Base-by-base conservation (phyloP, 2,113 vertebrate species). In the Stercorarius parasiticus region DNA sequence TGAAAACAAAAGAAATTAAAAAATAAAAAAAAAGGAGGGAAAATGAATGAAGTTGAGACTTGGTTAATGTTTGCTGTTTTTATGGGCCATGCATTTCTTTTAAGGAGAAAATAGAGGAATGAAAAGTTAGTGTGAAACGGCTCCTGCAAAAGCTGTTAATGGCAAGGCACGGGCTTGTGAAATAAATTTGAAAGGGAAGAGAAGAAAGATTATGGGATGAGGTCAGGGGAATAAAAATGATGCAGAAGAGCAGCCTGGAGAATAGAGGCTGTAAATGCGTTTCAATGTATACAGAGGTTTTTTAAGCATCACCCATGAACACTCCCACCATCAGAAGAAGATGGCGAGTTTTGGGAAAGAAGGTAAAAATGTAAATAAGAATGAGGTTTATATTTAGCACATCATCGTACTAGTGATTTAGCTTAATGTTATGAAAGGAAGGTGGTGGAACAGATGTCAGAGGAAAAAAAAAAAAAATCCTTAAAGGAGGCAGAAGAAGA, bases 41-140 rank as follows among this genome's bases (percentile, higher is more conserved):
- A 77, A 30, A n/a, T 38, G 15, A 11, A 52, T 36, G 9, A 53
- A 40, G 17, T 49, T 56, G 59, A 70, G 32, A 22, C 69, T 56
- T 36, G 8, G 18, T 53, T 74, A 15, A 20, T 21, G 10, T 65
- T 64, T 73, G 30, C 7, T 12, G 8, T 5, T 38, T 88, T 74
- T 40, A 4, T 22, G 47, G 45, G 4, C 10, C 18, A 0, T 7
- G 5, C 0, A 0, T 79, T 30, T 80, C 32, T 67, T 47, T 20
- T 25, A 69, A 62, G 3, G 25, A 29, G 18, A 62, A 53, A 49
- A 61, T 0, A 6, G 22, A 76, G 5, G 6, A 34, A 20, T 66
- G 32, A 26, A 6, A 49, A 10, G 10, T 61, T 22, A 0, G 1
- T 10, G 45, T 12, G 79, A 45, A 47, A 12, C 8, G 38, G 14